Evolutionary conservation across 2,797 vertebrate genomes (phyloP).

Genomic region (Myotis vivesi): DNA sequence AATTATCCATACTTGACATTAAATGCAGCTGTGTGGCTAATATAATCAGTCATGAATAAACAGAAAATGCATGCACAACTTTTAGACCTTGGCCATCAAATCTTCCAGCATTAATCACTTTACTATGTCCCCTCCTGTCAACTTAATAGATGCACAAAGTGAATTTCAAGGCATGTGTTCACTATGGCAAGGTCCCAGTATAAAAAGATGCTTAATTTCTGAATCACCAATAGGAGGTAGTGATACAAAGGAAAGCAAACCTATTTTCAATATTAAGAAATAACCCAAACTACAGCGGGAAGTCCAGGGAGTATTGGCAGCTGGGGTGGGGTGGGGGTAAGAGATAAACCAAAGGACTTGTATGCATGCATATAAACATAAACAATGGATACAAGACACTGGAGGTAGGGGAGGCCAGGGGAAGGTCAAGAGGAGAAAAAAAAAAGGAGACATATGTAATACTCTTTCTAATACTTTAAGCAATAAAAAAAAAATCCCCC

Average conservation of each 20-base stretch:
- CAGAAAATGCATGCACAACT: background rate
- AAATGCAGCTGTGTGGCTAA: background rate
- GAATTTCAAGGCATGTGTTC: constrained; percentile 1
- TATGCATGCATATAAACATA: too few relatives aligned
- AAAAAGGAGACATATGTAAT: too few relatives aligned
- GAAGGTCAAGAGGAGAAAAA: too few relatives aligned
- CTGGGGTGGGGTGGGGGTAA: too few relatives aligned
- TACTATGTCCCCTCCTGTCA: background rate
- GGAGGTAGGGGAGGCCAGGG: too few relatives aligned
- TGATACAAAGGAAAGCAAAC: background rate
- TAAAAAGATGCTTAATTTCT: constrained; percentile 30
- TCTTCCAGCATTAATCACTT: background rate
- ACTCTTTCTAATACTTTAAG: too few relatives aligned
- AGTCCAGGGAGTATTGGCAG: too few relatives aligned
- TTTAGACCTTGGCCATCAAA: background rate
- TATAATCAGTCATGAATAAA: background rate
- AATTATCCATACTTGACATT: background rate
- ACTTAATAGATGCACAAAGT: background rate
- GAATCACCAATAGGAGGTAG: background rate
- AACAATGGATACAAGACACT: too few relatives aligned
- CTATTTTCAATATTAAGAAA: background rate
- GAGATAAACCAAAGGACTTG: too few relatives aligned
- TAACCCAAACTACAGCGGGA: too few relatives aligned
- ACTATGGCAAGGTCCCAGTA: background rate
- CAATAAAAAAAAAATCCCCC: too few relatives aligned